These are phyloP conservation scores for Lagorchestes hirsutus DNA, from an alignment of 2,797 vertebrate species.

Conservation along the genomic window DNA sequence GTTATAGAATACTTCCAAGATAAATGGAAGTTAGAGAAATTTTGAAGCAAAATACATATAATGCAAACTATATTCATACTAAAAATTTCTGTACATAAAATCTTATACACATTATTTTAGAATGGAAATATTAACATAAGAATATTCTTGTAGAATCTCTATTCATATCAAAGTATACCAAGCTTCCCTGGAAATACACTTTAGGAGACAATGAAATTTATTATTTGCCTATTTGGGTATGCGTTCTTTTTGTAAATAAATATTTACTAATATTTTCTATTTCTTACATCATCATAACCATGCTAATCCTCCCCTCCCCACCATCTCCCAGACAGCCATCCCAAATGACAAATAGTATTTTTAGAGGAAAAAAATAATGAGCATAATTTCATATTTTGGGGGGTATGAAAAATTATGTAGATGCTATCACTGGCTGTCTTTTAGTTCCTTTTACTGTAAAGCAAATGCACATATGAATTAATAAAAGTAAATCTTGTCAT, in stretches of 20 bases:
- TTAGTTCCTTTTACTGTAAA: constrained; percentile 36
- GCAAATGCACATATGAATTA: not conserved
- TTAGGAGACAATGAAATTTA: not conserved
- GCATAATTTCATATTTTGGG: not conserved
- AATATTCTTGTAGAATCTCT: not conserved
- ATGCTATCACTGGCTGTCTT: not conserved
- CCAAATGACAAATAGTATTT: not conserved
- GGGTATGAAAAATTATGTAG: not conserved
- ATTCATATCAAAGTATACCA: not conserved
- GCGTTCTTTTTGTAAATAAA: not conserved
- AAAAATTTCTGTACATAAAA: not conserved
- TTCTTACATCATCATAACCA: not conserved
- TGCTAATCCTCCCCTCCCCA: not conserved
- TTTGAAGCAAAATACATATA: not conserved
- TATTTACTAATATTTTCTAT: not conserved
- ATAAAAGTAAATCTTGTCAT: not conserved
- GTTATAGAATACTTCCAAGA: not conserved
- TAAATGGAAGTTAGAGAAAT: not conserved
- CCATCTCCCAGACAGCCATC: not conserved
- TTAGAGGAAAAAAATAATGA: not conserved
- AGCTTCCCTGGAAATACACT: not conserved
- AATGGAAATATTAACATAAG: not conserved
- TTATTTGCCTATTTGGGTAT: not conserved
- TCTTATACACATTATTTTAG: not conserved
- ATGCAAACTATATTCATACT: not conserved